Evolutionary conservation across 2,113 vertebrate species (phyloP).

Genomic region (Hippolais icterina): DNA sequence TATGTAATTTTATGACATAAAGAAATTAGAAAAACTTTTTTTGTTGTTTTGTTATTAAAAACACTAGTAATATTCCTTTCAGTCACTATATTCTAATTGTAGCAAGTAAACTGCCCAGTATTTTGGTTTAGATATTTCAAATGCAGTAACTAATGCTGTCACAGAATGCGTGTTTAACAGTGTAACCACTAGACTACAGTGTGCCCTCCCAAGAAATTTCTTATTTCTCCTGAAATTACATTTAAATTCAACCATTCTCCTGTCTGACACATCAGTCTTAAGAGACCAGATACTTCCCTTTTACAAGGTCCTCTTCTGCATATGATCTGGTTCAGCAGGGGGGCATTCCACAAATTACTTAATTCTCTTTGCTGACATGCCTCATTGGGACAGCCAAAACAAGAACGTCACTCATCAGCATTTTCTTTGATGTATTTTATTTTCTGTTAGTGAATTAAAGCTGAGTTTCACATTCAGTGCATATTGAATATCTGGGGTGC

Average conservation of each 20-base stretch:
- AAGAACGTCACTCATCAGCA: background rate
- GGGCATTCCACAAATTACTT: background rate
- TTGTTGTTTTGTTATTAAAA: background rate
- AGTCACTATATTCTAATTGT: background rate
- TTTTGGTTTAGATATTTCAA: background rate
- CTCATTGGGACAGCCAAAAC: background rate
- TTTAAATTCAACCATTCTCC: background rate
- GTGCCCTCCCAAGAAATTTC: background rate
- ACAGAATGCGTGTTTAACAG: background rate
- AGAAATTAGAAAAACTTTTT: background rate
- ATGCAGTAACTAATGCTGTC: background rate
- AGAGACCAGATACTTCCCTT: background rate
- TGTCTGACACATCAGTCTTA: background rate
- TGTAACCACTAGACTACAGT: background rate
- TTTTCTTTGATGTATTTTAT: slow-evolving; percentile 39
- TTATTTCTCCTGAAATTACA: background rate
- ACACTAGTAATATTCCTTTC: background rate
- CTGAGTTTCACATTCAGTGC: background rate
- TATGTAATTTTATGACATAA: background rate
- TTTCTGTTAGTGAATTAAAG: slow-evolving; percentile 18
- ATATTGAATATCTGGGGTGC: slow-evolving; percentile 6
- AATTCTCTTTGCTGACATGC: background rate
- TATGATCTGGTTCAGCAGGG: background rate
- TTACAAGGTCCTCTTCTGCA: background rate
- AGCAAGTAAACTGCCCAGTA: background rate